phyloP scores from a whole-genome alignment of 2,888 invertebrate species.

The Stratiomys singularior region DNA sequence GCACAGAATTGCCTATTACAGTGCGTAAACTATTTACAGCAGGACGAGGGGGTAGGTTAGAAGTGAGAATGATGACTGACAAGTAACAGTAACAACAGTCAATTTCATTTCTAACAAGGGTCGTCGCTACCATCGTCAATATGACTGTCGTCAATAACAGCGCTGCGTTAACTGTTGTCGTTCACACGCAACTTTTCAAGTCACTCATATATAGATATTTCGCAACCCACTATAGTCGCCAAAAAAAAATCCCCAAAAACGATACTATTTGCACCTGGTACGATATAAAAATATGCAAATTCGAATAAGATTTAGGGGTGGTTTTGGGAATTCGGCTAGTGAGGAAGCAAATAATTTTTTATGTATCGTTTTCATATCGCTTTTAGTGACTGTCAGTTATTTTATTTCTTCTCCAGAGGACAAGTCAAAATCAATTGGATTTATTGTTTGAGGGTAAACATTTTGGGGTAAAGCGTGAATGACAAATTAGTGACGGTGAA shows the following conservation, averaged over 20 bases:
- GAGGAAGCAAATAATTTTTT: constrained; percentile 18
- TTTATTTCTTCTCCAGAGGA: neutral
- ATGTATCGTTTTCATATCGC: neutral
- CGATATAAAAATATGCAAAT: constrained; percentile 30
- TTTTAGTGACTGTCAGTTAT: constrained; percentile 5
- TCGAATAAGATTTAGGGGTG: neutral
- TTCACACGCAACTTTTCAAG: constrained; percentile 17
- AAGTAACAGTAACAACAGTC: neutral
- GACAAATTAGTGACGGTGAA: too few relatives aligned
- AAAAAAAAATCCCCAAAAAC: neutral
- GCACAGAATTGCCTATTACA: constrained; percentile 12
- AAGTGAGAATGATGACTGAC: neutral
- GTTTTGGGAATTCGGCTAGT: neutral
- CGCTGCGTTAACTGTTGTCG: neutral
- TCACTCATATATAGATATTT: too few relatives aligned
- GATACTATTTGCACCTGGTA: constrained; percentile 42
- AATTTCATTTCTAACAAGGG: constrained; percentile 15
- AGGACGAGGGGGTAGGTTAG: too few relatives aligned
- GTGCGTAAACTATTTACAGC: neutral
- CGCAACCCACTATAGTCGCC: too few relatives aligned
- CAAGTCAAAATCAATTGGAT: neutral
- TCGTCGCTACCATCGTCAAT: neutral
- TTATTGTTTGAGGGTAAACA: neutral
- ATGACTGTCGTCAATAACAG: neutral
- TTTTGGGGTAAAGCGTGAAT: too few relatives aligned